Base-by-base conservation (phyloP, 1,140 invertebrate genomes). In the Colletes latitarsis region DNA sequence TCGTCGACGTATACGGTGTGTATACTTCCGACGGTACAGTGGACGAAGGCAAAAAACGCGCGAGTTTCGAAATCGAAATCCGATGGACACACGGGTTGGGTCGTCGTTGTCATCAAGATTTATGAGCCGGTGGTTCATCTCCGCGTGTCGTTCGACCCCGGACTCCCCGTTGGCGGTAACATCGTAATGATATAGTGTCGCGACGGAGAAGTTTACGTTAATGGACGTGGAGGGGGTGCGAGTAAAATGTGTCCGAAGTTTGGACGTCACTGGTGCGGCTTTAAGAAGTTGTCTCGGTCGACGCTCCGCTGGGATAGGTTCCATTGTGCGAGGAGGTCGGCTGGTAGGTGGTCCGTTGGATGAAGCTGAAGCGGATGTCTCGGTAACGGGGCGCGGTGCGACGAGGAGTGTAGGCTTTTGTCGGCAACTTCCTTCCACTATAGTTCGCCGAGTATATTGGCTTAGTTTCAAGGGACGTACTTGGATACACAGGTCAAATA, bases 241-340 rank as follows among this genome's bases (percentile, higher is more conserved):
- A 73, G 82, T 89, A 87, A 90, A 91, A 89, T 89, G 85, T 88
- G 89, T 85, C 82, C 82, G 79, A 90, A 91, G 89, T 91, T 91
- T 89, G 84, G 82, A 90, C 86, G 90, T 85, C 85, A 83, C 71
- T 70, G 79, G 73, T 76, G 82, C 82, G 77, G 87, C 79, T 90
- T 90, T 88, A 90, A 90, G 90, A 90, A 90, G 87, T 91, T 90
- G 90, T 88, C 84, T 88, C 73, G 57, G 75, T 64, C 79, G 84
- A 82, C 62, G 82, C 57, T 70, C 76, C 73, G 81, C 66, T 63
- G 64, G 82, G 83, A 85, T 85, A 79, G 67, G 82, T 88, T 85
- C 89, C 82, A 89, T 90, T 89, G 88, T 90, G 67, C 66, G 67
- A 30, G 49, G 72, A 66, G 49, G 68, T 82, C 57, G 75, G 55